phyloP scores from a whole-genome alignment of 2,888 invertebrate genomes.

The Reticulitermes lucifugus region DNA sequence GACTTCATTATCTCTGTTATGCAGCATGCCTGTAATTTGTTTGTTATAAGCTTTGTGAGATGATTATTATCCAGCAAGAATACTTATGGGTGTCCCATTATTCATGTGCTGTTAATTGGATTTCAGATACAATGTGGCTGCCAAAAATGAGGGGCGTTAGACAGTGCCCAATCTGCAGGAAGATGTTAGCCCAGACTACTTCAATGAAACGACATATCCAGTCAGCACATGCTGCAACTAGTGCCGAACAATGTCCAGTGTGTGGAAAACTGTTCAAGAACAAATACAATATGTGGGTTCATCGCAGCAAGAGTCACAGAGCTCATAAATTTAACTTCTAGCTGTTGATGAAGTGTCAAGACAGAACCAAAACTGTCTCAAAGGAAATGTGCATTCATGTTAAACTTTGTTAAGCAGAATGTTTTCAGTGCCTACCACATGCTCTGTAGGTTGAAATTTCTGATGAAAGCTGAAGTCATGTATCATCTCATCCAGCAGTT shows the following conservation, averaged over 20 bases:
- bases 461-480: background rate
- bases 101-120: constrained; percentile 18
- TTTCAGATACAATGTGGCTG: constrained; percentile 32
- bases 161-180: constrained; percentile 51
- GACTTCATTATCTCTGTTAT: too few species aligned
- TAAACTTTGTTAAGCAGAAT: background rate
- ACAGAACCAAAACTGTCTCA: background rate
- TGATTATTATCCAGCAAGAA: background rate
- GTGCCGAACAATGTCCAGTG: constrained; percentile 47
- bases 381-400: background rate
- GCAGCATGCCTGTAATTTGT: too few species aligned
- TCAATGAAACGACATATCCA: constrained; percentile 52
- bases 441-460: background rate
- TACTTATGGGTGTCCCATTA: background rate
- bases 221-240: constrained; percentile 44
- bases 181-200: constrained; percentile 48
- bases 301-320: constrained; percentile 51
- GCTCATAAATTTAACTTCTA: constrained; percentile 20
- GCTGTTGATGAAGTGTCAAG: background rate
- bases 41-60: too few species aligned
- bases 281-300: constrained; percentile 53
- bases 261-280: constrained; percentile 53
- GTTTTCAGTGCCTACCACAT: background rate
- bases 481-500: background rate
- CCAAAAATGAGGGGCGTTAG: constrained; percentile 27